phyloP scores from a whole-genome alignment of 1,140 invertebrate species.

The Branchinecta lindahli region DNA sequence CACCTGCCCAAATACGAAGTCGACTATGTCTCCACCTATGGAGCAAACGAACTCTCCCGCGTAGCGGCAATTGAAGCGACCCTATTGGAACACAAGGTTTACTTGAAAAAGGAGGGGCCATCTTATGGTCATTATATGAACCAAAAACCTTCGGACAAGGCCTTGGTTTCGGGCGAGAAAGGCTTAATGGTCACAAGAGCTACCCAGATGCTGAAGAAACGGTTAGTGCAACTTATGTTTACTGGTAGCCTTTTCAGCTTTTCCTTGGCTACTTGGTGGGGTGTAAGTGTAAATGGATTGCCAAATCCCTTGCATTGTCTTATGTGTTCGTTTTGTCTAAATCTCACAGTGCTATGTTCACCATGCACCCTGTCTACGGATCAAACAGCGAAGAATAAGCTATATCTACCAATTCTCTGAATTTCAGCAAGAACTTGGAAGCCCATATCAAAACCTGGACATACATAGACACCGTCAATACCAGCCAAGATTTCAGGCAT shows the following conservation, averaged over 20 bases:
- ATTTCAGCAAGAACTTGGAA: no score
- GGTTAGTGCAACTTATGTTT: constrained; percentile 15
- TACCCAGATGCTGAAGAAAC: constrained; percentile 18
- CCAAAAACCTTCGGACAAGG: constrained; percentile 17
- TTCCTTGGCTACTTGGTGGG: no score
- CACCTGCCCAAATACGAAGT: constrained; percentile 15
- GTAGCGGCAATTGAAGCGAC: constrained; percentile 16
- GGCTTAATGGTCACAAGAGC: constrained; percentile 20
- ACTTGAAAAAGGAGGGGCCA: constrained; percentile 9
- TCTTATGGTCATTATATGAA: constrained; percentile 19
- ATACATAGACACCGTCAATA: no score
- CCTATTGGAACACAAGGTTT: constrained; percentile 17
- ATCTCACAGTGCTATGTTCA: no score
- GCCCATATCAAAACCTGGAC: no score
- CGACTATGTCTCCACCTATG: background rate
- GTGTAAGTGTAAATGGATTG: no score
- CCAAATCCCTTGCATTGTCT: no score
- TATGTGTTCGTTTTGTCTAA: no score
- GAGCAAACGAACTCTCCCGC: constrained; percentile 3
- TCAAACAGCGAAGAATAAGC: no score
- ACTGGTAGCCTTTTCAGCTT: background rate
- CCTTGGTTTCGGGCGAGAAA: constrained; percentile 13
- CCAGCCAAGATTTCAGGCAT: no score
- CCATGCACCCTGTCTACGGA: no score
- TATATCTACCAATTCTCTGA: no score